A percentile compares a stretch with the other conserved stretches of the same genome.
These are phyloP conservation scores for Chalcis sispes DNA, from an alignment of 2,888 invertebrate genomes.

Conservation along the genomic window DNA sequence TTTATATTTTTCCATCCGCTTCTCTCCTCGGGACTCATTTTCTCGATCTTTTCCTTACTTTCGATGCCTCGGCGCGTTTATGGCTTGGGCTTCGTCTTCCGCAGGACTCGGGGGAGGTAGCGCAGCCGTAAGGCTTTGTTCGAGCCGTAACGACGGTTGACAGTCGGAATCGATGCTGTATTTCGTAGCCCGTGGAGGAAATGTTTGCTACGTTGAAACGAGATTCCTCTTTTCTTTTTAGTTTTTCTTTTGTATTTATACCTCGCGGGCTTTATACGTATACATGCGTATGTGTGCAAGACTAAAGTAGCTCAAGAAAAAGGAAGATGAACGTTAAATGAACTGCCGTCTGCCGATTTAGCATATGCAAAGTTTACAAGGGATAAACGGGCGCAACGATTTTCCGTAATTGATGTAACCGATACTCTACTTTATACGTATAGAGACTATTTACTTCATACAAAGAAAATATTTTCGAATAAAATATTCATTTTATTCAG, in stretches of 20 bases:
- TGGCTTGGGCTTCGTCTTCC: not conserved
- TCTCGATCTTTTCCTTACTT: not conserved
- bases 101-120: too few relatives aligned
- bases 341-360: not conserved
- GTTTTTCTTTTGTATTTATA: conserved; percentile 12
- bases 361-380: too few relatives aligned
- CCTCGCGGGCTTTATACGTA: too few relatives aligned
- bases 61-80: not conserved
- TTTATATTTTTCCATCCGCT: not conserved
- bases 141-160: conserved; percentile 33
- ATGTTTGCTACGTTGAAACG: conserved; percentile 9
- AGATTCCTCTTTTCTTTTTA: not conserved
- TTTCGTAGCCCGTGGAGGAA: not conserved
- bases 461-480: too few relatives aligned
- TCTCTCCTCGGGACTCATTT: not conserved
- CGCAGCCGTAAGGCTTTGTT: conserved; percentile 19
- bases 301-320: too few relatives aligned
- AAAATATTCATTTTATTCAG: too few relatives aligned
- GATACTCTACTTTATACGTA: too few relatives aligned
- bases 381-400: not conserved
- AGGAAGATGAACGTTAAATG: not conserved
- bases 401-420: not conserved
- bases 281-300: too few relatives aligned
- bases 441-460: too few relatives aligned
- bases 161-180: conserved; percentile 3